Evolutionary conservation across 2,113 vertebrate genomes (phyloP).

Genomic region (Gymnobelideus leadbeateri): DNA sequence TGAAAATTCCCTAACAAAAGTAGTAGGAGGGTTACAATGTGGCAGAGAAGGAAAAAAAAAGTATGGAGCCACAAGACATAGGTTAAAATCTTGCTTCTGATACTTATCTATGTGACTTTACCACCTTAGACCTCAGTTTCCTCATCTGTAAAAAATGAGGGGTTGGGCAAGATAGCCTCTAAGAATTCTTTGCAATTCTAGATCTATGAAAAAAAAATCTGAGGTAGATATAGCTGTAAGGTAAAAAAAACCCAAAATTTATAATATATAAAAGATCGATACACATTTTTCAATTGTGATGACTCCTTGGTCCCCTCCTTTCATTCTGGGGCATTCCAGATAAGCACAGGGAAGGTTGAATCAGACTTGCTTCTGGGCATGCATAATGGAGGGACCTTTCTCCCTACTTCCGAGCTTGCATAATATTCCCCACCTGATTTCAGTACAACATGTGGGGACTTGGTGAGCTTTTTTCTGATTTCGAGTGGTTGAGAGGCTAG

Average conservation of each 20-base stretch:
- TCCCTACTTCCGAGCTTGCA: neutral
- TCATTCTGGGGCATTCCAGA: neutral
- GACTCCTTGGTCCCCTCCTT: neutral
- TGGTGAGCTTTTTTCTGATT: too few relatives aligned
- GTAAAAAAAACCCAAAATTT: neutral
- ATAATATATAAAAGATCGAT: neutral
- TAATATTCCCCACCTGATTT: neutral
- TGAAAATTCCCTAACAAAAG: neutral
- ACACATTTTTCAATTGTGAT: neutral
- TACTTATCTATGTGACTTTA: neutral
- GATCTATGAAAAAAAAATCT: neutral
- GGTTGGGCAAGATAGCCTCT: neutral
- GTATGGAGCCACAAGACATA: neutral
- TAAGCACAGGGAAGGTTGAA: neutral
- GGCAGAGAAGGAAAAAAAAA: neutral
- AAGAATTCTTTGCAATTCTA: neutral
- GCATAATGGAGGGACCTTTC: neutral
- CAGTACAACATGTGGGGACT: neutral
- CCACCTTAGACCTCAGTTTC: neutral
- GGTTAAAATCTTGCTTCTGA: neutral
- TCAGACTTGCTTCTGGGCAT: neutral
- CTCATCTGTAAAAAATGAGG: neutral
- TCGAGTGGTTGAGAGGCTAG: too few relatives aligned
- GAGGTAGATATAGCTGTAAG: neutral
- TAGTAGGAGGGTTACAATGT: neutral